phyloP scores from a whole-genome alignment of 2,888 invertebrate genomes.

The Luperina nickerlii region DNA sequence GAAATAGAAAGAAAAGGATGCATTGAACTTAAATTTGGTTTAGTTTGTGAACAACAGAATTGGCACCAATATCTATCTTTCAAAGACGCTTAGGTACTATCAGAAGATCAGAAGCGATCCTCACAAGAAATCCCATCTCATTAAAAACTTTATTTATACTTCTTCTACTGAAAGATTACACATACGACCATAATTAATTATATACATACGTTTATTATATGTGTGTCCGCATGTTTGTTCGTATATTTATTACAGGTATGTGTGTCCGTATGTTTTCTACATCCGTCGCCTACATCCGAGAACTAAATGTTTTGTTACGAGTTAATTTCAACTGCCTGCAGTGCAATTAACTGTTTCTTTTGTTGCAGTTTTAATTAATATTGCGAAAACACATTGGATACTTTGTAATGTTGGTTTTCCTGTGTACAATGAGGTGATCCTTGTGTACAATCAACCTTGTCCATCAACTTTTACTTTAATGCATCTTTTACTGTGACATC shows the following conservation, averaged over 20 bases:
- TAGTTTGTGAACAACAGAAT: no score
- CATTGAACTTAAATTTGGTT: no score
- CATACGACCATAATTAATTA: conserved; percentile 51
- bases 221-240: neutral
- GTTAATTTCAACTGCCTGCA: conserved; percentile 23
- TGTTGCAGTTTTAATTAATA: conserved; percentile 31
- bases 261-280: conserved; percentile 26
- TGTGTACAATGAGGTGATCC: neutral
- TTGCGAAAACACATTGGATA: neutral
- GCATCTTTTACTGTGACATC: no score
- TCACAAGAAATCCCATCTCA: neutral
- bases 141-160: neutral
- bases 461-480: neutral
- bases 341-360: conserved; percentile 26
- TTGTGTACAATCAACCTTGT: no score
- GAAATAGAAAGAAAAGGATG: no score
- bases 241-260: neutral
- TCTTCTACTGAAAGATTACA: neutral
- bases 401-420: neutral
- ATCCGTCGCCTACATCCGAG: conserved; percentile 30
- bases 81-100: no score
- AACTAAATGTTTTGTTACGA: conserved; percentile 33
- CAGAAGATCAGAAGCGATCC: neutral
- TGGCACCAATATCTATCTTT: neutral
- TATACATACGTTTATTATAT: conserved; percentile 35